phyloP scores from a whole-genome alignment of 2,888 invertebrate species.

The Reticulitermes lucifugus region DNA sequence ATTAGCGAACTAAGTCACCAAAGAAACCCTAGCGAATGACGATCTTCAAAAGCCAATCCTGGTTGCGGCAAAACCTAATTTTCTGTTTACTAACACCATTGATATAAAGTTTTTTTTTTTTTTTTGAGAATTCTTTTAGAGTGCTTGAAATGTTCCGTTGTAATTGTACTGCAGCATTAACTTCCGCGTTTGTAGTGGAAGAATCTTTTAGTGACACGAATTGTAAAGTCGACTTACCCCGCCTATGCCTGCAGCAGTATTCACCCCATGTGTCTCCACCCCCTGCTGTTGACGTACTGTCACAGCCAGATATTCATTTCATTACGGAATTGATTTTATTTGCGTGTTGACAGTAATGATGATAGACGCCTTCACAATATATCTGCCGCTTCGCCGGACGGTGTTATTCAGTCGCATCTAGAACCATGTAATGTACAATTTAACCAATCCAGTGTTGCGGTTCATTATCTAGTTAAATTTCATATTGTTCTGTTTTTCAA shows the following conservation, averaged over 20 bases:
- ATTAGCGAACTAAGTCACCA: too few species aligned
- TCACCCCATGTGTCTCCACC: neutral
- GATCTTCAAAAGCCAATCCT: too few species aligned
- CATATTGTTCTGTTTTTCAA: neutral
- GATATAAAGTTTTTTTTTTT: too few species aligned
- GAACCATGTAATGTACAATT: neutral
- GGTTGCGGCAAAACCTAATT: too few species aligned
- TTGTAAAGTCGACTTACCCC: neutral
- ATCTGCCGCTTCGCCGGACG: neutral
- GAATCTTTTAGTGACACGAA: neutral
- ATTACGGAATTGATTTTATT: constrained; percentile 25
- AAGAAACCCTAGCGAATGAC: too few species aligned
- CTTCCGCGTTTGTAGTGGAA: too few species aligned
- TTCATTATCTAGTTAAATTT: neutral
- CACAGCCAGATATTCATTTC: constrained; percentile 9
- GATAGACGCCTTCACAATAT: neutral
- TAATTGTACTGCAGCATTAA: too few species aligned
- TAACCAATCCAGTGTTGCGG: neutral
- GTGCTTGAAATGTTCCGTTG: too few species aligned
- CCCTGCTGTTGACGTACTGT: constrained; percentile 5
- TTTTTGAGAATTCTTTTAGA: too few species aligned
- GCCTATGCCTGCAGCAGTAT: neutral
- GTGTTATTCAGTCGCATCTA: neutral
- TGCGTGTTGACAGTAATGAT: constrained; percentile 19
- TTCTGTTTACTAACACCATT: too few species aligned